Base-by-base conservation (phyloP, 1,140 invertebrate genomes). In the Cherax destructor region DNA sequence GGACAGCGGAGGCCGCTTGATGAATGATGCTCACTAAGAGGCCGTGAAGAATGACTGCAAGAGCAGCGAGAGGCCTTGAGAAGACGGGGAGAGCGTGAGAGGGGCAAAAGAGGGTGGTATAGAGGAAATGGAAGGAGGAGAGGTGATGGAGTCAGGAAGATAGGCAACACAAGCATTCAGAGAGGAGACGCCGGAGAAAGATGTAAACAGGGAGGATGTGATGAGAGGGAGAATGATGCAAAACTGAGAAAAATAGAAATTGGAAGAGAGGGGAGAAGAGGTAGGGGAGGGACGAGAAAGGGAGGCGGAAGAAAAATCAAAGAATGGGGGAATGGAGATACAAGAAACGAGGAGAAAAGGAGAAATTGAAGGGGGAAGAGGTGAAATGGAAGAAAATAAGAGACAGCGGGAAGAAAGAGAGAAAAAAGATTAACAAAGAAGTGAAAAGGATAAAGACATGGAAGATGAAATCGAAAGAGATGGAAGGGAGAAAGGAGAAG, bases 21-120 rank as follows among this genome's bases (percentile, higher is more conserved):
- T 86, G 83, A 86, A 86, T 86, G 72, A 72, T 3, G 5, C 41
- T 56, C 72, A 76, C 83, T 86, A 49, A 69, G 65, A 86, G 47
- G 50, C 18, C 72, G 69, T 50, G 65, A 77, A 76, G 69, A 56
- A 83, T 69, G 50, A 50, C 47, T 49, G 13, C 59, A 49, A 3
- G 6, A 30, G 56, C 10, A 56, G 80, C 13, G 61, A 10, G 80
- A 83, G 49, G 56, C 6, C 6, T 21, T 16, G 80, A 61, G 52
- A 50, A 61, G 76, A 18, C 30, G 76, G 49, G 76, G 49, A 16
- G 1, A 61, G 24, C 3, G 13, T 16, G 18, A n/a, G n/a, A 21
- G 52, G 56, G 18, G n/a, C 7, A 16, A 30, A 52, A 59, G 80
- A 61, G 61, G 11, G 80, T 61, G 49, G 56, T 9, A 1, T 5